Evolutionary conservation across 2,888 invertebrate genomes (phyloP).

Genomic region (Acleris emargana): DNA sequence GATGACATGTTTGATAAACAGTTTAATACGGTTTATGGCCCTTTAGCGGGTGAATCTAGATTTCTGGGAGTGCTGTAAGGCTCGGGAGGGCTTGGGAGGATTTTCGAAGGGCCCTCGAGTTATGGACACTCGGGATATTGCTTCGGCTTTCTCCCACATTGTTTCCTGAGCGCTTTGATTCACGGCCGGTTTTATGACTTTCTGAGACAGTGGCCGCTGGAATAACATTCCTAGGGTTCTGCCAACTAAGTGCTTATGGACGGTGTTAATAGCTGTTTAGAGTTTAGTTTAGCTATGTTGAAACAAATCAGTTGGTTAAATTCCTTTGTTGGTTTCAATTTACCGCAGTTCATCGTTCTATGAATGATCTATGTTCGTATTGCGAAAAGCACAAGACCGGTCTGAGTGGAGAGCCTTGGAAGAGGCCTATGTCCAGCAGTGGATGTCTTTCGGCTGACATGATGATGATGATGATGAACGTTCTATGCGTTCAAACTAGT

Average conservation of each 20-base stretch:
- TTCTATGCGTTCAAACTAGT: too few relatives aligned
- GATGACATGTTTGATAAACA: too few relatives aligned
- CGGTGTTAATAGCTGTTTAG: not conserved
- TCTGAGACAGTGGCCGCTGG: not conserved
- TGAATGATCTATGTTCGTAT: too few relatives aligned
- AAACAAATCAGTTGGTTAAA: not conserved
- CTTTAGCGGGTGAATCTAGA: constrained; percentile 4
- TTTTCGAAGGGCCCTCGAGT: not conserved
- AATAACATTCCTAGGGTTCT: not conserved
- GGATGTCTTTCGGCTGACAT: too few relatives aligned
- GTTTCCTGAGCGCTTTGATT: constrained; percentile 4
- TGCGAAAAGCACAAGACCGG: too few relatives aligned
- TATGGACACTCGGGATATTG: constrained; percentile 5
- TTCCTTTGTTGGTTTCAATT: too few relatives aligned
- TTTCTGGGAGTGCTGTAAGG: not conserved
- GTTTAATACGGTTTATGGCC: constrained; percentile 12
- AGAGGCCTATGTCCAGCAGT: too few relatives aligned
- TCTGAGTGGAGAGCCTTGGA: too few relatives aligned
- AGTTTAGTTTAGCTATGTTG: not conserved
- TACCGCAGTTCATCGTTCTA: too few relatives aligned
- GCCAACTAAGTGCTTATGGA: too few relatives aligned
- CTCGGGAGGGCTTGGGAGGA: not conserved
- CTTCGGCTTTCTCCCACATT: constrained; percentile 13
- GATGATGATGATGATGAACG: too few relatives aligned
- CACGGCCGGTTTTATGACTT: constrained; percentile 3